phyloP scores from a whole-genome alignment of 2,113 vertebrate genomes.

The Oriolus oriolus region DNA sequence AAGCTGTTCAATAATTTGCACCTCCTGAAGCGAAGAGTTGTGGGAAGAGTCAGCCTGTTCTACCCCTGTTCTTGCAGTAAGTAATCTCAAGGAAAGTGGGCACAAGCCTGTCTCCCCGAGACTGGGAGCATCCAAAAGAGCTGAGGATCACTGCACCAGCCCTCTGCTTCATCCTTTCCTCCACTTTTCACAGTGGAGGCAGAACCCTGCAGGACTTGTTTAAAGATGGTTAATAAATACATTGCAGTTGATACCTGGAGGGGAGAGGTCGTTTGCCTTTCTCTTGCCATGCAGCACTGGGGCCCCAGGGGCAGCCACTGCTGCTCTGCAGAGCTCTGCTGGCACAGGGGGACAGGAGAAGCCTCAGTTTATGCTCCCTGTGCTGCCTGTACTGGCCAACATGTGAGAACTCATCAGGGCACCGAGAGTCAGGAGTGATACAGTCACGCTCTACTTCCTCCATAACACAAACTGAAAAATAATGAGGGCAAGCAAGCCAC shows the following conservation, averaged over 20 bases:
- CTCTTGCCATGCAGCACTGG: background rate
- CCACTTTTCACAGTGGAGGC: background rate
- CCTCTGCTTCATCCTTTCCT: background rate
- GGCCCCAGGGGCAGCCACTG: background rate
- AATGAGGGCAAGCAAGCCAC: constrained; percentile 50
- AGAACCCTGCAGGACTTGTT: background rate
- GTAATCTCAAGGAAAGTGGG: background rate
- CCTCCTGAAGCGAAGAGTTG: background rate
- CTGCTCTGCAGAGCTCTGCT: background rate
- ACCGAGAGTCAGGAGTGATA: constrained; percentile 19
- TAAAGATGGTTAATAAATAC: constrained; percentile 33
- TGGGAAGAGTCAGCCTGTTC: background rate
- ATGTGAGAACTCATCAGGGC: constrained; percentile 32
- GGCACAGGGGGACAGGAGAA: background rate
- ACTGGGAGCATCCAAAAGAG: background rate
- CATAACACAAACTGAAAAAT: constrained; percentile 41
- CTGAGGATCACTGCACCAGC: background rate
- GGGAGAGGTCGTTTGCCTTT: background rate
- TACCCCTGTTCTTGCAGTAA: background rate
- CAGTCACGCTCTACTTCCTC: constrained; percentile 63
- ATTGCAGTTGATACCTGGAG: background rate
- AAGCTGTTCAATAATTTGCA: background rate
- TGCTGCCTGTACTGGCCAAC: background rate
- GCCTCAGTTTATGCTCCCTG: background rate
- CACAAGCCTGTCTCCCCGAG: background rate